phyloP scores from a whole-genome alignment of 2,888 invertebrate species.

The Chrysolina haemoptera region DNA sequence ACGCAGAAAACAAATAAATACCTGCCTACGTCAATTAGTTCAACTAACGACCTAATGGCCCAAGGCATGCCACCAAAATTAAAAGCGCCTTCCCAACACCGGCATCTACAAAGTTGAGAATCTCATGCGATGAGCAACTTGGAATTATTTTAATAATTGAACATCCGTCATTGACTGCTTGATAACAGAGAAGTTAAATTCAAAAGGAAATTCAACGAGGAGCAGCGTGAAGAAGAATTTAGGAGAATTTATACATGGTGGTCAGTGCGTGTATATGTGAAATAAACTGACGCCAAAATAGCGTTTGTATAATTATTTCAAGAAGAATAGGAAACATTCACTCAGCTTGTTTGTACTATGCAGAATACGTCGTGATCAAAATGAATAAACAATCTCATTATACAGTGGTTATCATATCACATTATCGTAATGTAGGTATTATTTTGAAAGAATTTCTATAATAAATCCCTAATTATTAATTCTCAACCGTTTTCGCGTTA shows the following conservation, averaged over 20 bases:
- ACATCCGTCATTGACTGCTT: conserved; percentile 28
- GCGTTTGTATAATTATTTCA: too few species aligned
- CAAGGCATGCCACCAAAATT: conserved; percentile 27
- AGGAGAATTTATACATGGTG: not conserved
- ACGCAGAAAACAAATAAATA: not conserved
- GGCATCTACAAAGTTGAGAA: conserved; percentile 25
- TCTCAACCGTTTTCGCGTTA: too few species aligned
- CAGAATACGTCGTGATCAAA: too few species aligned
- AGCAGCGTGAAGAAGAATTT: not conserved
- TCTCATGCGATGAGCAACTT: not conserved
- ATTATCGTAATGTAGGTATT: too few species aligned
- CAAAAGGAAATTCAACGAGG: conserved; percentile 12
- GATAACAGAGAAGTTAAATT: conserved; percentile 11
- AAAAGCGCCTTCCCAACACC: conserved; percentile 24
- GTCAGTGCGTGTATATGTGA: too few species aligned
- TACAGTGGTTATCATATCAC: too few species aligned
- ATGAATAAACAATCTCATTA: too few species aligned
- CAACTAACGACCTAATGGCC: not conserved
- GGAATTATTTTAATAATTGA: conserved; percentile 31
- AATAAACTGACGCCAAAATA: too few species aligned
- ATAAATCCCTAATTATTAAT: too few species aligned
- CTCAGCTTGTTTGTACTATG: too few species aligned
- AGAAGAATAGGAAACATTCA: too few species aligned
- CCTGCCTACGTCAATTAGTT: conserved; percentile 10
- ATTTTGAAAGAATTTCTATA: too few species aligned